Evolutionary conservation across 2,888 invertebrate species (phyloP).

Genomic region (Lithophane socia): DNA sequence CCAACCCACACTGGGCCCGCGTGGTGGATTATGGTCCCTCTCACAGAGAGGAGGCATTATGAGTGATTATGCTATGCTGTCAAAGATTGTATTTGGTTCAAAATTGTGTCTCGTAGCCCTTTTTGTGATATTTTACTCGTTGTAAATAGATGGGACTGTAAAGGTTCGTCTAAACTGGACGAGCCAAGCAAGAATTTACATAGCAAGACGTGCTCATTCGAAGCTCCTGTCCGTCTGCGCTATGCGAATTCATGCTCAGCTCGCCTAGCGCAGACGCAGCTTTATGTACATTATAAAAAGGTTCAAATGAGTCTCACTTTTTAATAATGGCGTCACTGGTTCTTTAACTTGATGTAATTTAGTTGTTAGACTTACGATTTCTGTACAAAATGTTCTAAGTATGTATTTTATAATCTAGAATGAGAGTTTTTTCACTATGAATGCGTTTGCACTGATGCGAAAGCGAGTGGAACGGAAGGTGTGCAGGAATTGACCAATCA

Average conservation of each 20-base stretch:
- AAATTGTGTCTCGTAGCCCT: constrained; percentile 14
- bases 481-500: not conserved
- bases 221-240: not conserved
- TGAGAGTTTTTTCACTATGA: constrained; percentile 10
- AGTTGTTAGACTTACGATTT: constrained; percentile 17
- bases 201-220: not conserved
- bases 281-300: not conserved
- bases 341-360: constrained; percentile 23
- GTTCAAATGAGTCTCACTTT: constrained; percentile 47
- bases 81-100: constrained; percentile 23
- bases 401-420: constrained; percentile 22
- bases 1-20: no score
- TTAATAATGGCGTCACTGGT: constrained; percentile 27
- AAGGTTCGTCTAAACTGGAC: not conserved
- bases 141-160: constrained; percentile 16
- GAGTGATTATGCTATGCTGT: constrained; percentile 1
- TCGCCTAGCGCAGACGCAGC: not conserved
- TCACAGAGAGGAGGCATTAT: no score
- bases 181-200: not conserved
- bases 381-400: constrained; percentile 39
- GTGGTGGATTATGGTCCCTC: no score
- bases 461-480: not conserved
- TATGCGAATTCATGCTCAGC: not conserved
- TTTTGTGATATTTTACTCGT: constrained; percentile 13
- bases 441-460: not conserved